Percentiles rank a stretch among this genome's conserved stretches.
These are phyloP conservation scores for Rhinolophus ferrumequinum DNA, from an alignment of 2,113 vertebrate species.

Conservation along the genomic window DNA sequence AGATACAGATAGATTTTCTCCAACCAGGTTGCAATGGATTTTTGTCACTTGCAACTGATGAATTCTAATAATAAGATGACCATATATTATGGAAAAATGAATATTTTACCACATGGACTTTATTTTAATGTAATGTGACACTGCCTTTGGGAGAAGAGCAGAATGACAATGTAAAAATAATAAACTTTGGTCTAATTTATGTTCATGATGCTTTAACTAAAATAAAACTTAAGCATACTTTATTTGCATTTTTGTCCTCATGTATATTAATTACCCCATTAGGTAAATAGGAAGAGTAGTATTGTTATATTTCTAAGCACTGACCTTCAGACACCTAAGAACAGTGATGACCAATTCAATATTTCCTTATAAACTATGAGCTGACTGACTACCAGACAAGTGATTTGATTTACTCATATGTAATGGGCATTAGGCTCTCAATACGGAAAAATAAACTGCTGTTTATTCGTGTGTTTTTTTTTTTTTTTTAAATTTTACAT, in stretches of 20 bases:
- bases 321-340: neutral
- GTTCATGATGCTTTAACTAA: conserved; percentile 20
- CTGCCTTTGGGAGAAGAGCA: neutral
- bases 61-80: neutral
- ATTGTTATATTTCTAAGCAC: neutral
- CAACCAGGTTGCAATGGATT: neutral
- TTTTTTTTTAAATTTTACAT: neutral
- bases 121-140: conserved; percentile 30
- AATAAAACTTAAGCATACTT: neutral
- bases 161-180: conserved; percentile 26
- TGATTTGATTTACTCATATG: neutral
- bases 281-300: neutral
- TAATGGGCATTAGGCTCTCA: neutral
- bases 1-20: neutral
- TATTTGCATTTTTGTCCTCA: conserved; percentile 25
- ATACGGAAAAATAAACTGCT: neutral
- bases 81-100: conserved; percentile 4
- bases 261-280: neutral
- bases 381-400: neutral
- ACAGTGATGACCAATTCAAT: neutral
- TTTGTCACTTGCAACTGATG: neutral
- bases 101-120: conserved; percentile 6
- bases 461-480: neutral
- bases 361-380: neutral
- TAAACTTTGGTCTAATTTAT: conserved; percentile 13